Evolutionary conservation across 2,113 vertebrate genomes (phyloP).

Genomic region (zebrafish (Danio rerio)): GRCz12tu NC_133184.1:28764501-28765000

Average conservation of each 20-base stretch:
- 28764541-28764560: not conserved
- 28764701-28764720: constrained; percentile 11
- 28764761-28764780: constrained; percentile 15
- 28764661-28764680: not conserved
- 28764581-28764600: not conserved
- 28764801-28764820: not conserved
- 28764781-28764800: too few relatives aligned
- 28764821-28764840: not conserved
- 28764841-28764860: not conserved
- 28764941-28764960: not conserved
- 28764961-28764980: constrained; percentile 18
- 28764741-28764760: constrained; percentile 23
- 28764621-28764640: constrained; percentile 20
- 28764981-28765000: not conserved
- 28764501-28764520: not conserved
- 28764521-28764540: not conserved
- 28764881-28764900: not conserved
- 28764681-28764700: constrained; percentile 17
- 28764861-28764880: not conserved
- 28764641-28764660: constrained; percentile 8
- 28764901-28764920: not conserved
- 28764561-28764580: not conserved
- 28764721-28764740: constrained; percentile 12
- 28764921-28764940: constrained; percentile 33
- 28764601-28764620: not conserved